phyloP scores from a whole-genome alignment of 2,888 invertebrate species.

The Cryptocheilus praepositus region DNA sequence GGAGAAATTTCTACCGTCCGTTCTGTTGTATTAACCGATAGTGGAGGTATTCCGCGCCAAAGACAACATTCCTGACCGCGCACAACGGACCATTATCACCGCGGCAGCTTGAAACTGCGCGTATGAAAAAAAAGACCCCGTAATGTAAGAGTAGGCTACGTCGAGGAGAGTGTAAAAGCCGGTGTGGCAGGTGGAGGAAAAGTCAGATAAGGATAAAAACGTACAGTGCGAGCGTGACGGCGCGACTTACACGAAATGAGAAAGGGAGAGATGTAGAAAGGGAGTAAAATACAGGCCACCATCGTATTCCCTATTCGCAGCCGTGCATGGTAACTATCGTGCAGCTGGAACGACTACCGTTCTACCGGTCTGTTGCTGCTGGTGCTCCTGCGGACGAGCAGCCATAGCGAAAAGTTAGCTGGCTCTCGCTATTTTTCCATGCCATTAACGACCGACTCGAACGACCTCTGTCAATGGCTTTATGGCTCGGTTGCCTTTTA shows the following conservation, averaged over 20 bases:
- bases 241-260: constrained; percentile 4
- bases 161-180: too few relatives aligned
- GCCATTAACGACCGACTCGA: constrained; percentile 68
- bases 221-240: too few relatives aligned
- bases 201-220: background rate
- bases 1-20: too few relatives aligned
- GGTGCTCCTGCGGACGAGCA: constrained; percentile 8
- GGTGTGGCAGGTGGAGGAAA: background rate
- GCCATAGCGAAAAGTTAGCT: constrained; percentile 61
- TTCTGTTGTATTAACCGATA: too few relatives aligned
- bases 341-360: constrained; percentile 18
- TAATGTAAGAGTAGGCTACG: too few relatives aligned
- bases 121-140: too few relatives aligned
- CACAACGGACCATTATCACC: too few relatives aligned
- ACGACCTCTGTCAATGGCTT: constrained; percentile 70
- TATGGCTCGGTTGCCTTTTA: constrained; percentile 66
- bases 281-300: constrained; percentile 9
- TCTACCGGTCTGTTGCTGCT: constrained; percentile 7
- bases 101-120: too few relatives aligned
- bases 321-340: constrained; percentile 27
- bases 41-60: too few relatives aligned
- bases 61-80: too few relatives aligned
- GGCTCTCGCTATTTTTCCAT: constrained; percentile 68
- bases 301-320: constrained; percentile 5
- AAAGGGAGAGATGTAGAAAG: background rate